Conservation (phyloP, 2,797 vertebrate genomes). For the Babyrousa celebensis region DNA sequence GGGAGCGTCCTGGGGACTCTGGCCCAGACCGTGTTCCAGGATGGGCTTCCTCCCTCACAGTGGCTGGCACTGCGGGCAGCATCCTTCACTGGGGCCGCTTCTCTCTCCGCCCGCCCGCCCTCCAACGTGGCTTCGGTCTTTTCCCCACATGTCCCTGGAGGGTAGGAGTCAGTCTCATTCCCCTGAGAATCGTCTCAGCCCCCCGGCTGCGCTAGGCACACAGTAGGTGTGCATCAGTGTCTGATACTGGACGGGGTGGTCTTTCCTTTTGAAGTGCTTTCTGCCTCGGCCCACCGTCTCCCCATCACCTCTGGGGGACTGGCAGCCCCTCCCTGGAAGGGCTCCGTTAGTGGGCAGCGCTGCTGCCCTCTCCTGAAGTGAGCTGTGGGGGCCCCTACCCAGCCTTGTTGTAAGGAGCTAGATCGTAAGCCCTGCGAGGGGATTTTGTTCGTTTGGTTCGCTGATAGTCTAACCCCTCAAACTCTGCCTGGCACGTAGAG, state of each 20-base stretch:
- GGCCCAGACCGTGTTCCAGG: no score
- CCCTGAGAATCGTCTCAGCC: neutral
- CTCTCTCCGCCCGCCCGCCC: neutral
- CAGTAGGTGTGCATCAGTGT: neutral
- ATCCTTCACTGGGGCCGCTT: neutral
- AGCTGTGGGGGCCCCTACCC: neutral
- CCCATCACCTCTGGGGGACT: neutral
- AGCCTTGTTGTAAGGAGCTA: neutral
- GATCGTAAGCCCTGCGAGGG: neutral
- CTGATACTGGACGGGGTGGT: neutral
- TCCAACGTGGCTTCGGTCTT: neutral
- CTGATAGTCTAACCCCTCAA: neutral
- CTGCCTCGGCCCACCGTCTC: conserved; percentile 11
- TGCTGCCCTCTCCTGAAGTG: neutral
- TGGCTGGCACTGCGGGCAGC: neutral
- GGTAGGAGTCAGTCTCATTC: no score
- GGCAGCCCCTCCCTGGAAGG: neutral
- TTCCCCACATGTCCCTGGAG: neutral
- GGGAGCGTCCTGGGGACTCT: neutral
- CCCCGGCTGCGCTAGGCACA: neutral
- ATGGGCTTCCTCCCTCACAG: neutral
- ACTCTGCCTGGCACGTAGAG: neutral
- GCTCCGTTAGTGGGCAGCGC: neutral
- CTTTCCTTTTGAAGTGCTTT: neutral
- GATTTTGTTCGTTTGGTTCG: neutral